Conservation (phyloP, 2,888 invertebrate species). For the Trachelus troglodyta region DNA sequence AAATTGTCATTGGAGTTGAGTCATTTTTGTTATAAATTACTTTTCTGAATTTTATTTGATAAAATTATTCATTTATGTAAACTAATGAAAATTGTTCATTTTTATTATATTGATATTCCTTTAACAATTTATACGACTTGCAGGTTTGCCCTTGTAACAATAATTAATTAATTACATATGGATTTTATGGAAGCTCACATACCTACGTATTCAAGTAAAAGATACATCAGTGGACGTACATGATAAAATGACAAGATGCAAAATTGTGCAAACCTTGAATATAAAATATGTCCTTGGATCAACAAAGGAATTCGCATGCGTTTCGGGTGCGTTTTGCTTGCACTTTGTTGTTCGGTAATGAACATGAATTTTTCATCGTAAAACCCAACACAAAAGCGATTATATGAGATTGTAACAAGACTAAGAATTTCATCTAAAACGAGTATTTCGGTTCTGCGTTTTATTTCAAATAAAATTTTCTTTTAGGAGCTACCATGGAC, state of each 20-base stretch:
- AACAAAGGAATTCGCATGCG: not conserved
- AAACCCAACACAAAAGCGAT: not conserved
- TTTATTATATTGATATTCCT: not conserved
- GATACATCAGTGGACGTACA: not conserved
- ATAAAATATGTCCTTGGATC: not conserved
- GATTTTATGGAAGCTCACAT: not conserved
- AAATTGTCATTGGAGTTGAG: not conserved
- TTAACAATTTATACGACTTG: not conserved
- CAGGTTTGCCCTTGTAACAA: not conserved
- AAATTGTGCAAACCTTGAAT: not conserved
- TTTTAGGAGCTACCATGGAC: not conserved
- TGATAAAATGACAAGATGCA: not conserved
- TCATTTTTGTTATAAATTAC: not conserved
- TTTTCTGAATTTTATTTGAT: not conserved
- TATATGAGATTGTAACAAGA: not conserved
- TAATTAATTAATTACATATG: not conserved
- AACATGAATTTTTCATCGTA: not conserved
- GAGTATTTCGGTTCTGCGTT: not conserved
- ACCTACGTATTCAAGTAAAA: not conserved
- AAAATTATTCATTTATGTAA: not conserved
- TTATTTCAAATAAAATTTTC: not conserved
- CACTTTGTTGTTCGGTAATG: not conserved
- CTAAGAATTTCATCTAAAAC: not conserved
- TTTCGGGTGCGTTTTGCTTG: not conserved
- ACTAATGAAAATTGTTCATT: not conserved